Evolutionary conservation across 2,113 vertebrate species (phyloP), one percentile per base, ranked within the genome.

Genomic region (Peromyscus californicus): DNA sequence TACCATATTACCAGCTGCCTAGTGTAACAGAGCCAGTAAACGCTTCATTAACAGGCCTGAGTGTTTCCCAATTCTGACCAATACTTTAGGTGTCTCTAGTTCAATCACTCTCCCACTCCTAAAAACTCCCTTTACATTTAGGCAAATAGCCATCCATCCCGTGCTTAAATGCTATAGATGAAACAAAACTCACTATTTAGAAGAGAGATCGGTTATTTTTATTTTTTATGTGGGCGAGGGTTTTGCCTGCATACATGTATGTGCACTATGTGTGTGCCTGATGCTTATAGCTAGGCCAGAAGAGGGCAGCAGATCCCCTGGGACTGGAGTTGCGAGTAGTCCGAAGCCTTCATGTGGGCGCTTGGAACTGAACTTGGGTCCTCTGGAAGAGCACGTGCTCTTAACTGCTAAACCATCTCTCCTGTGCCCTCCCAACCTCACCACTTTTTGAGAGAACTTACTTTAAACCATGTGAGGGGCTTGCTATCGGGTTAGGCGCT

Each of bases 71-170:
- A 26, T 67, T 36, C 69, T 48, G 21, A 82, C 75, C 7, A 51
- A 29, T 36, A 17, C 22, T 48, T 75, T 84, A 80, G 54, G 33
- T 8, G 29, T 76, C 24, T 70, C 26, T 72, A 36, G 7, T 65
- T 54, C 42, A 70, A 7, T 51, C 29, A 45, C 84, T n/a, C 57
- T 48, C n/a, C 39, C 8, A 11, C 74, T 95, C 45, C 61, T 39
- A 45, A 69, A 90, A 91, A 51, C 67, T 83, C 36, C 57, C 51
- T 97, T 67, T 93, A 63, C 2, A 67, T 84, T 36, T 65, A 42
- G 36, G 76, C 24, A 85, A 65, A 65, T 17, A 84, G 90, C 19
- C 54, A 54, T 65, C 2, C 24, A 63, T 51, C 19, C 63, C 93
- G 7, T 87, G 42, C 45, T 91, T 94, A n/a, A 45, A 61, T 54